Conservation (phyloP, 2,113 vertebrate genomes). For the Centropristis striata region DNA sequence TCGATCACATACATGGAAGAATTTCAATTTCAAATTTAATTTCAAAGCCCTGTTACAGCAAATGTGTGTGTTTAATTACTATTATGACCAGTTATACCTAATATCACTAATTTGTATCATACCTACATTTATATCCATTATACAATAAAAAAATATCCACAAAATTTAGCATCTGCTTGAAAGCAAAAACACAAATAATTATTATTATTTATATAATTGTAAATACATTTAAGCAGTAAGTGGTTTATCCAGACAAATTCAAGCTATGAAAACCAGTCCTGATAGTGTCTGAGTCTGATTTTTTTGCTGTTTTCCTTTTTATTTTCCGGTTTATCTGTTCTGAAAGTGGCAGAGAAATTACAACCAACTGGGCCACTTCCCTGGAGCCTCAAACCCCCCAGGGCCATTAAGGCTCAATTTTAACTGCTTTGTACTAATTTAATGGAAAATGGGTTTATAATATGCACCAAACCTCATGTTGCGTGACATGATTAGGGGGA, state of each 20-base stretch:
- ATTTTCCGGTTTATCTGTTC: slow-evolving; percentile 28
- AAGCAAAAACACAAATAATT: too few relatives aligned
- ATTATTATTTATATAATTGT: too few relatives aligned
- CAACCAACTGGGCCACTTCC: not conserved
- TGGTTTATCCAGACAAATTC: not conserved
- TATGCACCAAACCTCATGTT: not conserved
- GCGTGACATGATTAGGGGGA: not conserved
- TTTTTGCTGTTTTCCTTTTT: not conserved
- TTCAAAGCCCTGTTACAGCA: too few relatives aligned
- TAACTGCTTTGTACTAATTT: not conserved
- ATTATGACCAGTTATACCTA: too few relatives aligned
- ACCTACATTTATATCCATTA: too few relatives aligned
- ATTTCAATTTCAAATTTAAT: too few relatives aligned
- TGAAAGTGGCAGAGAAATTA: slow-evolving; percentile 3
- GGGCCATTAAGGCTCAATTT: not conserved
- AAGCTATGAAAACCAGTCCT: not conserved
- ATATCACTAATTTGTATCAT: too few relatives aligned
- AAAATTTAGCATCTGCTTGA: too few relatives aligned
- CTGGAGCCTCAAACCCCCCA: not conserved
- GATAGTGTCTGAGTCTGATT: not conserved
- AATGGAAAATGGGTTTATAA: not conserved
- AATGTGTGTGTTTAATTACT: too few relatives aligned
- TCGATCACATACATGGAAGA: too few relatives aligned
- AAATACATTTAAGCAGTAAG: too few relatives aligned
- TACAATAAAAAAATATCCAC: too few relatives aligned